Evolutionary conservation across 2,888 invertebrate species (phyloP).

Genomic region (Dorcus hopei): DNA sequence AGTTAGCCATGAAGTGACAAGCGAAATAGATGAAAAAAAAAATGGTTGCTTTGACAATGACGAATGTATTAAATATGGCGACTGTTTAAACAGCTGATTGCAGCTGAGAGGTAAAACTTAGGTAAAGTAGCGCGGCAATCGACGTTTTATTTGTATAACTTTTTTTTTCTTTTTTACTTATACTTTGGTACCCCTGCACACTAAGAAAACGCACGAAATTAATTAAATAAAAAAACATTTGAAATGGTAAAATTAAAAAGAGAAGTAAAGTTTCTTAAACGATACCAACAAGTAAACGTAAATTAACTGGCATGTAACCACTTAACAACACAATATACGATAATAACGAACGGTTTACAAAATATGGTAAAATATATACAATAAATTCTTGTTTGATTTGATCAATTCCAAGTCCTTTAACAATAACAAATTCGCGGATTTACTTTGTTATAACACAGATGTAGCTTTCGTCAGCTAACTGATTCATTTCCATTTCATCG

Average conservation of each 20-base stretch:
- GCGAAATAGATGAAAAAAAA: slow-evolving; percentile 14
- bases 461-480: too few relatives aligned
- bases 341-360: too few relatives aligned
- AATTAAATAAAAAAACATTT: too few relatives aligned
- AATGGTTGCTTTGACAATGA: background rate
- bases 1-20: slow-evolving; percentile 23
- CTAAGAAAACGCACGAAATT: slow-evolving; percentile 1
- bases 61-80: slow-evolving; percentile 3
- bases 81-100: background rate
- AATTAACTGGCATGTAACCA: background rate
- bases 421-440: too few relatives aligned
- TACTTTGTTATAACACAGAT: too few relatives aligned
- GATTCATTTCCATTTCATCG: too few relatives aligned
- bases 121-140: slow-evolving; percentile 12
- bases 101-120: slow-evolving; percentile 1
- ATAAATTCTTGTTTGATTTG: too few relatives aligned
- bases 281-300: background rate
- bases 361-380: too few relatives aligned
- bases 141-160: background rate
- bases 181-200: slow-evolving; percentile 1
- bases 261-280: background rate
- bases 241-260: background rate
- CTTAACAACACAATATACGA: background rate
- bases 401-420: too few relatives aligned
- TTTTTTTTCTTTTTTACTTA: background rate